These are phyloP conservation scores for Celastrina argiolus DNA, from an alignment of 2,888 invertebrate genomes.

Conservation along the genomic window DNA sequence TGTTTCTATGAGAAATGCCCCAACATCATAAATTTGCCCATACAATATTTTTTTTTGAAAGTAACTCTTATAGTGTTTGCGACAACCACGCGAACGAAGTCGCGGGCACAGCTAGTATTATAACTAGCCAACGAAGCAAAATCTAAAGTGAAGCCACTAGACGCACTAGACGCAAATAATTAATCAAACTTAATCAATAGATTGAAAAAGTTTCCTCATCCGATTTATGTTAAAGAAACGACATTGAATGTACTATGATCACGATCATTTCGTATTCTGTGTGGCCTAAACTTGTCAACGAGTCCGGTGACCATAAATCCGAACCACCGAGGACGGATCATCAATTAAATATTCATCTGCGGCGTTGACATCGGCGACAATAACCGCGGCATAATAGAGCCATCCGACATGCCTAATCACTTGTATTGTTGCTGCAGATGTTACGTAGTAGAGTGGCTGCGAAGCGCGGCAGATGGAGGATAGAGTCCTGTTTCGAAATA, in stretches of 20 bases:
- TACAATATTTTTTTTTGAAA: too few species aligned
- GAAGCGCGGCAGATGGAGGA: neutral
- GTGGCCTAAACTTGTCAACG: neutral
- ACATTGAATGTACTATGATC: neutral
- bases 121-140: too few species aligned
- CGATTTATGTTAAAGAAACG: too few species aligned
- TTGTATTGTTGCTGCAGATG: slow-evolving; percentile 65
- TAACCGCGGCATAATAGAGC: slow-evolving; percentile 38
- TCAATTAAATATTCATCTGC: slow-evolving; percentile 28
- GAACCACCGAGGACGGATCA: neutral
- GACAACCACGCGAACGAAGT: too few species aligned
- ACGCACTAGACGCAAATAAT: too few species aligned
- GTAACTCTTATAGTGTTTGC: too few species aligned
- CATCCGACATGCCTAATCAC: slow-evolving; percentile 63
- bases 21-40: too few species aligned
- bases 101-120: too few species aligned
- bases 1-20: too few species aligned
- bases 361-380: slow-evolving; percentile 28
- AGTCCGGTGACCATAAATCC: slow-evolving; percentile 10
- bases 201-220: too few species aligned
- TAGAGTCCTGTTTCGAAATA: neutral
- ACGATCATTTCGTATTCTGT: neutral
- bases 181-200: too few species aligned
- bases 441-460: slow-evolving; percentile 43
- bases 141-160: too few species aligned